Evolutionary conservation across 2,113 vertebrate genomes (phyloP).

Genomic region (Nannobrachium achirus): DNA sequence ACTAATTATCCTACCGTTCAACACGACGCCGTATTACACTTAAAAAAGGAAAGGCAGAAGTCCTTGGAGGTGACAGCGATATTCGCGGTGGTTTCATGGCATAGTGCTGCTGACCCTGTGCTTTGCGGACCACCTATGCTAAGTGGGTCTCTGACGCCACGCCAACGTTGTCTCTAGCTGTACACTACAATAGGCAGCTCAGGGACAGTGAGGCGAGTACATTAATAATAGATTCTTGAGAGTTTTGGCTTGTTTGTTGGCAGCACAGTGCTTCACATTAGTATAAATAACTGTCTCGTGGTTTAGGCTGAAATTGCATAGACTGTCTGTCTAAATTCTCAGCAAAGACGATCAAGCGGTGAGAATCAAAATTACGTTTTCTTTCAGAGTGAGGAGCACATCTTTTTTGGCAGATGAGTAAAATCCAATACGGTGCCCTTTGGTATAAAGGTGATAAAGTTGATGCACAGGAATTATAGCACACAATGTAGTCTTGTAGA

Average conservation of each 20-base stretch:
- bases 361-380: not conserved
- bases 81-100: slow-evolving; percentile 37
- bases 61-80: slow-evolving; percentile 63
- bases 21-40: slow-evolving; percentile 71
- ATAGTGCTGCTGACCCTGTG: slow-evolving; percentile 51
- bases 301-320: not conserved
- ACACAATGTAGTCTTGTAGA: too few species aligned
- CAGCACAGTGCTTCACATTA: too few species aligned
- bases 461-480: too few species aligned
- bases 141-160: slow-evolving; percentile 20
- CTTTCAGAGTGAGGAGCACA: too few species aligned
- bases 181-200: slow-evolving; percentile 2
- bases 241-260: not conserved
- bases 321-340: not conserved
- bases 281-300: not conserved
- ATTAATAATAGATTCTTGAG: slow-evolving; percentile 2
- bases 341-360: not conserved
- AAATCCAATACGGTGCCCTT: too few species aligned
- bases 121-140: slow-evolving; percentile 40
- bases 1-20: slow-evolving; percentile 77
- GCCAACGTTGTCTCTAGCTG: slow-evolving; percentile 28
- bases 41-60: slow-evolving; percentile 63
- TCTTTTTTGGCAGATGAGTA: too few species aligned
- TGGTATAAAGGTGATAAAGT: too few species aligned
- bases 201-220: not conserved